These are phyloP conservation scores for Drosophila neonasuta DNA, from an alignment of 2,888 invertebrate genomes.

Conservation along the genomic window DNA sequence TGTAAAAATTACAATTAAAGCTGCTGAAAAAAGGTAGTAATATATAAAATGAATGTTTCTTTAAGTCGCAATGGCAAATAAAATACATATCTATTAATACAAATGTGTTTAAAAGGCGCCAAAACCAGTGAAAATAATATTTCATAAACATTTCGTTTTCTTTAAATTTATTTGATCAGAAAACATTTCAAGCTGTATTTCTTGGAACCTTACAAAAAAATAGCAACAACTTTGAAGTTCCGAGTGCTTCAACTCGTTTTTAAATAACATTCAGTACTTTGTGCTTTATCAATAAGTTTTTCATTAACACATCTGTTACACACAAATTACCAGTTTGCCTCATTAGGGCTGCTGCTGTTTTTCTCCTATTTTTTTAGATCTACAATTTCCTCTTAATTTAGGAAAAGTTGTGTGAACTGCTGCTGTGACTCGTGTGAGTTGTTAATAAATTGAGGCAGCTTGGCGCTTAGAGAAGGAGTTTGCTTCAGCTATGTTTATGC, in stretches of 20 bases:
- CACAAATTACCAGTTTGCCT: slow-evolving; percentile 1
- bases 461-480: slow-evolving; percentile 12
- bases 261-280: neutral
- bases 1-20: too few relatives aligned
- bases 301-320: slow-evolving; percentile 6
- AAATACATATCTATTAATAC: too few relatives aligned
- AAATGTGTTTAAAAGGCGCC: too few relatives aligned
- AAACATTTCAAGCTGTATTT: too few relatives aligned
- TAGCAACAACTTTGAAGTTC: too few relatives aligned
- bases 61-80: too few relatives aligned
- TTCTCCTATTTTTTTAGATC: slow-evolving; percentile 2
- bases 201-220: too few relatives aligned
- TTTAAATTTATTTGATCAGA: too few relatives aligned
- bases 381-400: slow-evolving; percentile 24
- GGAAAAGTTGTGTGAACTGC: slow-evolving; percentile 28
- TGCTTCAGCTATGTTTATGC: slow-evolving; percentile 47
- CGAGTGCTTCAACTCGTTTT: neutral
- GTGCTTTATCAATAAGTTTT: neutral
- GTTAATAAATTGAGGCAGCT: slow-evolving; percentile 50
- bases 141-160: too few relatives aligned
- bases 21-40: too few relatives aligned
- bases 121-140: too few relatives aligned
- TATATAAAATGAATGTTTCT: too few relatives aligned
- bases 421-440: slow-evolving; percentile 38
- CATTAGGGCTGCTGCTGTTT: slow-evolving; percentile 18